phyloP scores from a whole-genome alignment of 2,113 vertebrate genomes.

The Actenoides lindsayi region DNA sequence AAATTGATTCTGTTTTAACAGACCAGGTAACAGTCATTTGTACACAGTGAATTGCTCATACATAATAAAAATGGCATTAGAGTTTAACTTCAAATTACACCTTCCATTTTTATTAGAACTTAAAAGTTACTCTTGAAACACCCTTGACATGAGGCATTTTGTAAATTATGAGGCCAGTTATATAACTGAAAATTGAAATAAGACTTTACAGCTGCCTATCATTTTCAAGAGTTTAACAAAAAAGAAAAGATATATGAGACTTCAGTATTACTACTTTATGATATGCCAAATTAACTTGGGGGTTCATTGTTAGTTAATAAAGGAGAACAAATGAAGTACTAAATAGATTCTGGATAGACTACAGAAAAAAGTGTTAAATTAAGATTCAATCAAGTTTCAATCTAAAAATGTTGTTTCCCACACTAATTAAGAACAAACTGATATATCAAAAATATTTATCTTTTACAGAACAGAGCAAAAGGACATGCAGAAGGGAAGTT shows the following conservation, averaged over 20 bases:
- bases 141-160: not conserved
- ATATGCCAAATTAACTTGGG: not conserved
- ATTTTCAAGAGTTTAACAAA: not conserved
- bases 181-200: not conserved
- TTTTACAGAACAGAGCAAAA: not conserved
- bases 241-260: not conserved
- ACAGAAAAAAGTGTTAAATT: not conserved
- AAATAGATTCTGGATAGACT: not conserved
- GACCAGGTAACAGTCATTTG: not conserved
- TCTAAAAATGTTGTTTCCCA: not conserved
- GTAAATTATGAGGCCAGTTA: not conserved
- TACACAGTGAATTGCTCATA: not conserved
- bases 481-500: not conserved
- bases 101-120: not conserved
- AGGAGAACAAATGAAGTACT: not conserved
- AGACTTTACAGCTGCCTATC: not conserved
- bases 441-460: not conserved
- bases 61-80: not conserved
- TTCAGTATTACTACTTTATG: not conserved
- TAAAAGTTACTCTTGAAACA: not conserved
- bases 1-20: not conserved
- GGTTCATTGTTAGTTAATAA: not conserved
- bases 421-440: not conserved
- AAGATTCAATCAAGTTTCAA: not conserved
- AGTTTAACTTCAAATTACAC: not conserved